Evolutionary conservation across 2,113 vertebrate species (phyloP), one percentile per base, ranked within the genome.

Genomic region (Calyptomena viridis): DNA sequence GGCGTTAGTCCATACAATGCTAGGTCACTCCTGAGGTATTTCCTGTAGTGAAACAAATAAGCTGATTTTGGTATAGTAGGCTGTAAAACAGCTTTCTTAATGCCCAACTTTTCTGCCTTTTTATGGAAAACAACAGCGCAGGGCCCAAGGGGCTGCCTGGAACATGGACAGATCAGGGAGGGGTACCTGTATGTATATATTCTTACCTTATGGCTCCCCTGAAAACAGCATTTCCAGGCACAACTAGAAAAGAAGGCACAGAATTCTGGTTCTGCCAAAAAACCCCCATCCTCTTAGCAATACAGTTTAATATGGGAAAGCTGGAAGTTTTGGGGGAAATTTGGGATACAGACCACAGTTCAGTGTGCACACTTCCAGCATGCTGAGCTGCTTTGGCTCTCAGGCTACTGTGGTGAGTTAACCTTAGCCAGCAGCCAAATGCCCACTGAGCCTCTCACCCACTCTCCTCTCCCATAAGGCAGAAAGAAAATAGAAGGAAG

Each of bases 101-200:
- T 30, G 24, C 5, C 21, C 14, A 69, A 1, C 4, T 62, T 52
- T 46, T 69, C 19, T 69, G 12, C 4, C 18, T 78, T 21, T 80
- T 53, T 21, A 25, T 30, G 33, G 30, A 40, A 64, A 91, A 89
- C 5, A 49, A 13, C 3, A 56, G 8, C 1, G 2, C 13, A 76
- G 42, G 33, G 30, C 23, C 6, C 1, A 37, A 46, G 25, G 37
- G 47, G 12, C 14, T 0, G 0, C 5, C 12, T 42, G 68, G 33
- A 12, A 42, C 14, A 19, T 5, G 9, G 40, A 15, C 4, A 62
- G 40, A n/a, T 25, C 16, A 14, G 14, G 23, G 40, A 67, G 16
- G 2, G 5, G 5, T 21, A 14, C 52, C 20, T 20, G 5, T 42
- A 14, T 2, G 8, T 33, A 21, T 7, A 11, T 37, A 10, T 6